These are phyloP conservation scores for Mnemiopsis leidyi DNA, from an alignment of 37 sponge, comb jelly and placozoan species.

Conservation along the genomic window DNA sequence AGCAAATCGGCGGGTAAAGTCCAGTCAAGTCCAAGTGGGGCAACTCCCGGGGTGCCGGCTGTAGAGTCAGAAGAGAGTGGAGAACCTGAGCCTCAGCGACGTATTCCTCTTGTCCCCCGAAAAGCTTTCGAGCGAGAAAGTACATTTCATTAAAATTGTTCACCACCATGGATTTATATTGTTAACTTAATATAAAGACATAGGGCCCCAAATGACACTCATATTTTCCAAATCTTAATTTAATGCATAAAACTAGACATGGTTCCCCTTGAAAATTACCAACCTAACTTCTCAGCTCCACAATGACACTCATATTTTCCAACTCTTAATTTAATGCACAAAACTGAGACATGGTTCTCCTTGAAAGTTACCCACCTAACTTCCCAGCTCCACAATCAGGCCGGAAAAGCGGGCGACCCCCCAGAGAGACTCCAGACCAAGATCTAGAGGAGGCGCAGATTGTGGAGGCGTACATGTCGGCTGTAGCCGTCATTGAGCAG, in stretches of 20 bases:
- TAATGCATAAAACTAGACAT: too few relatives aligned
- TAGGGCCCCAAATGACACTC: too few relatives aligned
- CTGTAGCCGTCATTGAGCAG: constrained; percentile 49
- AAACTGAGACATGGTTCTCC: too few relatives aligned
- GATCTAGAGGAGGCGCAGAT: constrained; percentile 54
- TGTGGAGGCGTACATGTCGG: constrained; percentile 61
- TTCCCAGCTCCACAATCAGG: constrained; percentile 54
- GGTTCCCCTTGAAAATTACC: too few relatives aligned
- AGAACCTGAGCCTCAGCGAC: neutral
- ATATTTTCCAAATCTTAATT: too few relatives aligned
- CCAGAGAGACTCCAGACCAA: constrained; percentile 51
- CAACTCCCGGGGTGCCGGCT: constrained; percentile 28
- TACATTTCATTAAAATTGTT: neutral
- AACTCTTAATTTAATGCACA: too few relatives aligned
- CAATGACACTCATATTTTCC: too few relatives aligned
- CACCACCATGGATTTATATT: too few relatives aligned
- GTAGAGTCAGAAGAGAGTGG: constrained; percentile 45
- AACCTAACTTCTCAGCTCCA: too few relatives aligned
- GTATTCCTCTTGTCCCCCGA: constrained; percentile 33
- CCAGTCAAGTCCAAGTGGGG: neutral
- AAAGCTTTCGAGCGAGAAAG: constrained; percentile 53
- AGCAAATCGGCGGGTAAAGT: constrained; percentile 47
- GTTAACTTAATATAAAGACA: too few relatives aligned
- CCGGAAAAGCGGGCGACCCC: constrained; percentile 32
- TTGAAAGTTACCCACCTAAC: neutral